Evolutionary conservation across 2,888 invertebrate genomes (phyloP), one percentile per base, ranked within the genome.

Genomic region (Eutolmus rufibarbis): DNA sequence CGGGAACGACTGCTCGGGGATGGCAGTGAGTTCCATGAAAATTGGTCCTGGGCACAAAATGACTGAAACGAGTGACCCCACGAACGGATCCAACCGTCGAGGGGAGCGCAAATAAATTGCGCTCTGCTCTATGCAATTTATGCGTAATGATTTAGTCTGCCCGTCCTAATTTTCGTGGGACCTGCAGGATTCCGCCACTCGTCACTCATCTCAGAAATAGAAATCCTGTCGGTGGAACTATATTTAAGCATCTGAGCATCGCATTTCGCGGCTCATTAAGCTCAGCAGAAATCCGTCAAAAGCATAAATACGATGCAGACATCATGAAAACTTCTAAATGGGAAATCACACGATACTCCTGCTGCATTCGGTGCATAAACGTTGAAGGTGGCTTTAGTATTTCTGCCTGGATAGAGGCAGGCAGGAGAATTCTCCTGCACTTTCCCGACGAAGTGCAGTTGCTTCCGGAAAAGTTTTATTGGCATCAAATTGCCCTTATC

Each of bases 1-100:
- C 74, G 31, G 85, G 74, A 85, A 74, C 74, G 37, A 85, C 31
- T 43, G 85, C 46, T 74, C 23, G 46, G 74, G 85, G 46, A 66
- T 28, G 66, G 2, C 66, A 23, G 9, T 8, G 23, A 57, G 12
- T 2, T 12, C 19, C 28, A 66, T 23, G 12, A 66, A 66, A 66
- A 66, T 66, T 66, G 66, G 66, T 66, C 28, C 23, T 66, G 66
- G 66, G 51, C 51, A 51, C 51, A n/a, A 19, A 51, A 66, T 28
- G 23, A 28, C 66, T 9, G 14, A 23, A 9, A 66, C 66, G 12
- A 66, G 23, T 66, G 19, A 66, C 28, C 66, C 23, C 8, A 66
- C 28, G 19, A 66, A 28, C 19, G 28, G 8, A 66, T 9, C 66
- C n/a, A 66, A 66, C 28, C 23, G 51, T 51, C 51, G 8, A n/a